These are phyloP conservation scores for Harpagifer antarcticus DNA, from an alignment of 2,797 vertebrate species.

Conservation along the genomic window DNA sequence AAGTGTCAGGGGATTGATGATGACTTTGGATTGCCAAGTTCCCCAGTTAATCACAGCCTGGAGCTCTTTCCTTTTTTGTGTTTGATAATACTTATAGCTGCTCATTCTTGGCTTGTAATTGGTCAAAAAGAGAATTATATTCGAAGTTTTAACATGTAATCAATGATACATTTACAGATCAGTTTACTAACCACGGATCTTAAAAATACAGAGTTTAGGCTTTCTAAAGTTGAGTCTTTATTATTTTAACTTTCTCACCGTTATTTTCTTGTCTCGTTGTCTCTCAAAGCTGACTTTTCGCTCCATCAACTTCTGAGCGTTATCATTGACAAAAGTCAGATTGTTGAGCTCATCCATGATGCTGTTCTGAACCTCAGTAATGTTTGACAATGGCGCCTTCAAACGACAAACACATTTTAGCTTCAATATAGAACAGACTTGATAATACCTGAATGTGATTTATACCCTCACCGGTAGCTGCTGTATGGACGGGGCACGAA, in stretches of 20 bases:
- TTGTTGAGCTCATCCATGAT: slow-evolving; percentile 93
- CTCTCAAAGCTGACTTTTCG: slow-evolving; percentile 96
- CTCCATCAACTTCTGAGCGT: slow-evolving; percentile 91
- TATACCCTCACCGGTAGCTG: slow-evolving; percentile 85
- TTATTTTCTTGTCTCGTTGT: slow-evolving; percentile 82
- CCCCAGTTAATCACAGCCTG: slow-evolving; percentile 47
- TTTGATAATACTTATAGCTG: slow-evolving; percentile 38
- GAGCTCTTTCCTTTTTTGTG: slow-evolving; percentile 26
- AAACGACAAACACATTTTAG: slow-evolving; percentile 11
- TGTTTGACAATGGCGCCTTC: slow-evolving; percentile 88
- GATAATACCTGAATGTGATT: neutral
- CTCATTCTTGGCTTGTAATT: slow-evolving; percentile 30
- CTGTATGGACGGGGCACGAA: slow-evolving; percentile 75
- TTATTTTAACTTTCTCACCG: slow-evolving; percentile 63
- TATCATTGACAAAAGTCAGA: slow-evolving; percentile 93
- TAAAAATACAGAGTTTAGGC: neutral
- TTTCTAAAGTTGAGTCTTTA: neutral
- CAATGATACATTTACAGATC: neutral
- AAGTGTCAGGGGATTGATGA: slow-evolving; percentile 18
- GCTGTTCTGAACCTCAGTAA: slow-evolving; percentile 90
- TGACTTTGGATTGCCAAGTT: slow-evolving; percentile 44
- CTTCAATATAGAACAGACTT: neutral
- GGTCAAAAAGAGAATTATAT: neutral
- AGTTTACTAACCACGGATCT: neutral
- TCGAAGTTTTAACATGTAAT: neutral